A percentile compares a stretch with the other conserved stretches of the same genome.
These are phyloP conservation scores for Cancer borealis DNA, from an alignment of 2,888 invertebrate genomes.

Conservation along the genomic window DNA sequence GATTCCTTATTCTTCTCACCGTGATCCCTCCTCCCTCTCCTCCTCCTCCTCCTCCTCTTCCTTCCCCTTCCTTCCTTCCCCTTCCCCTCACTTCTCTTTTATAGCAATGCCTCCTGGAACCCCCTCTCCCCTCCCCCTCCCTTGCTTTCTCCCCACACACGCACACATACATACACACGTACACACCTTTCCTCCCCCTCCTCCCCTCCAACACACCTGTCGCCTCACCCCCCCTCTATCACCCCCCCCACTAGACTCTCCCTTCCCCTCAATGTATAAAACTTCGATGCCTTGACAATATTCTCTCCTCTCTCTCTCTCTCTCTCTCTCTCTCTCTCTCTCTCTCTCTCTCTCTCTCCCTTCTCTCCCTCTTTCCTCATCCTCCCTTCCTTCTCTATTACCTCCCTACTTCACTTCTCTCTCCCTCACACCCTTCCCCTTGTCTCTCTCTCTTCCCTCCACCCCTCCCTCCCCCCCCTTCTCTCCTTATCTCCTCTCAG, in stretches of 20 bases:
- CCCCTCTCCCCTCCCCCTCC: neutral
- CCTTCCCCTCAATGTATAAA: neutral
- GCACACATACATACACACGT: slow-evolving; percentile 26
- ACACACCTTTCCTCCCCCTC: neutral
- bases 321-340: neutral
- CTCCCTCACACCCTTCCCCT: neutral
- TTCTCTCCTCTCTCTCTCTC: no score
- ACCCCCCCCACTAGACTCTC: neutral
- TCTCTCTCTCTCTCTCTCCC: neutral
- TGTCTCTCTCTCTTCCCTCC: no score
- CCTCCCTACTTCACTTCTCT: neutral
- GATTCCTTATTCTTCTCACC: neutral
- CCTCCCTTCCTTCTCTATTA: neutral
- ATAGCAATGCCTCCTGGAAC: neutral
- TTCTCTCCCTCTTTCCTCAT: neutral
- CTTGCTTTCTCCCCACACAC: neutral
- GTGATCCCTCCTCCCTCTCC: neutral
- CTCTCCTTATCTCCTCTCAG: no score
- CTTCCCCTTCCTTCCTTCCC: neutral
- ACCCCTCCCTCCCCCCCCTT: neutral
- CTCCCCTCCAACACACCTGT: neutral
- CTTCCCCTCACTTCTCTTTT: slow-evolving; percentile 1
- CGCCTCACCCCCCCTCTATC: neutral
- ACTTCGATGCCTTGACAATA: neutral
- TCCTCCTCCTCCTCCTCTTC: neutral